Conservation (phyloP, 2,888 invertebrate species). For the Anthrax anthrax region DNA sequence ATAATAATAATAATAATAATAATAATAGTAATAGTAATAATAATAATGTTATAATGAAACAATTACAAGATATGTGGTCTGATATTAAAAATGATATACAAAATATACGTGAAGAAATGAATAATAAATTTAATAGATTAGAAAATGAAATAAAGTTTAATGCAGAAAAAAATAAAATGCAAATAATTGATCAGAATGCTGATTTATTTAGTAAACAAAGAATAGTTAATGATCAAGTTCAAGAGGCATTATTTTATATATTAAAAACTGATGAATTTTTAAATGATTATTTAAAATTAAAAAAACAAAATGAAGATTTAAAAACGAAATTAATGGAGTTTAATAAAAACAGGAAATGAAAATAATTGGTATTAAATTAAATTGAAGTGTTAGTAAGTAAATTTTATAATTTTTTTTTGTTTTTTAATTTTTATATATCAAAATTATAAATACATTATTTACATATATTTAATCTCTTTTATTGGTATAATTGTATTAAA, state of each 20-base stretch:
- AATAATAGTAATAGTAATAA: neutral
- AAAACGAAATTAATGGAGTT: slow-evolving; percentile 13
- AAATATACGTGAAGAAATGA: slow-evolving; percentile 20
- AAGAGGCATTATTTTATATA: slow-evolving; percentile 20
- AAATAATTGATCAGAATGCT: slow-evolving; percentile 20
- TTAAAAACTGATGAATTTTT: slow-evolving; percentile 25
- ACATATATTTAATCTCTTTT: too few species aligned
- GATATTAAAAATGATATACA: slow-evolving; percentile 14
- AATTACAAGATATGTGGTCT: slow-evolving; percentile 8
- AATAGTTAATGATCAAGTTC: slow-evolving; percentile 19
- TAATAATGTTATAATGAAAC: neutral
- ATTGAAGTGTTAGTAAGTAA: too few species aligned
- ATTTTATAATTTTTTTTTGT: too few species aligned
- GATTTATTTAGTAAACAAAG: slow-evolving; percentile 22
- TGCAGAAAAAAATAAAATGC: slow-evolving; percentile 20
- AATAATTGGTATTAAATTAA: too few species aligned
- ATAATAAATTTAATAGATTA: slow-evolving; percentile 20
- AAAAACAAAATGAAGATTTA: slow-evolving; percentile 24
- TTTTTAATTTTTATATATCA: too few species aligned
- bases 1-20: neutral
- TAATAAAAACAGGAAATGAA: too few species aligned
- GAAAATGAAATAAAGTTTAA: slow-evolving; percentile 24
- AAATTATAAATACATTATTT: too few species aligned
- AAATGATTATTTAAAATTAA: slow-evolving; percentile 22
- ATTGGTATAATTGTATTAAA: slow-evolving; percentile 31